Evolutionary conservation across 1,140 invertebrate genomes (phyloP).

Genomic region (Palaemon carinicauda): DNA sequence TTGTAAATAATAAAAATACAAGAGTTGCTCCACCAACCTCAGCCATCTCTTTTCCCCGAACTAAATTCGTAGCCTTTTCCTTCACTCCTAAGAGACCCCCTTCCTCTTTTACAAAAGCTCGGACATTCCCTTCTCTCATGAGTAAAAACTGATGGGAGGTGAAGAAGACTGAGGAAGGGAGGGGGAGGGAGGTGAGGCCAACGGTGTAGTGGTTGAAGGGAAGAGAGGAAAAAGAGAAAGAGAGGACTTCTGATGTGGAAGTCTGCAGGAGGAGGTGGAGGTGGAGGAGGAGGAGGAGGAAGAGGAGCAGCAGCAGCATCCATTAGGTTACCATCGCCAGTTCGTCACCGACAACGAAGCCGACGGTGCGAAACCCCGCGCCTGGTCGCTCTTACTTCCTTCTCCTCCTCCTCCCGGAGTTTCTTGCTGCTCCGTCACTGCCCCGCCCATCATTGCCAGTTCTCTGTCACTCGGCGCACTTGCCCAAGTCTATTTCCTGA

Average conservation of each 20-base stretch:
- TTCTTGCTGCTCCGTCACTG: neutral
- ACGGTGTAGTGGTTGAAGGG: neutral
- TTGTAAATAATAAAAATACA: no score
- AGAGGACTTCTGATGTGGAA: neutral
- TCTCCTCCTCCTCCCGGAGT: neutral
- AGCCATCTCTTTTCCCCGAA: no score
- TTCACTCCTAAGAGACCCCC: neutral
- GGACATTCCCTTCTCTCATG: no score
- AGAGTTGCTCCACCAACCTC: no score
- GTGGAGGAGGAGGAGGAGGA: neutral
- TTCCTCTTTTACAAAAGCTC: neutral
- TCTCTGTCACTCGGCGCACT: neutral
- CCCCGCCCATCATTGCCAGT: neutral
- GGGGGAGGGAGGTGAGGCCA: neutral
- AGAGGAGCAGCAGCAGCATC: neutral
- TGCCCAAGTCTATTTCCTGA: neutral
- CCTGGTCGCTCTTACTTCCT: neutral
- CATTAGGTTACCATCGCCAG: slow-evolving; percentile 50
- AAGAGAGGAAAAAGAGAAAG: neutral
- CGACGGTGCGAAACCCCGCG: slow-evolving; percentile 44
- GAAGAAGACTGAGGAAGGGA: neutral
- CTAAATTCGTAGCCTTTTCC: neutral
- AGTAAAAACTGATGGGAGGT: neutral
- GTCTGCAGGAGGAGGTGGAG: neutral
- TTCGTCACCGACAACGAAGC: slow-evolving; percentile 44